These are phyloP conservation scores for Anas platyrhynchos DNA, from an alignment of 2,113 vertebrate species.

Conservation along the genomic window DNA sequence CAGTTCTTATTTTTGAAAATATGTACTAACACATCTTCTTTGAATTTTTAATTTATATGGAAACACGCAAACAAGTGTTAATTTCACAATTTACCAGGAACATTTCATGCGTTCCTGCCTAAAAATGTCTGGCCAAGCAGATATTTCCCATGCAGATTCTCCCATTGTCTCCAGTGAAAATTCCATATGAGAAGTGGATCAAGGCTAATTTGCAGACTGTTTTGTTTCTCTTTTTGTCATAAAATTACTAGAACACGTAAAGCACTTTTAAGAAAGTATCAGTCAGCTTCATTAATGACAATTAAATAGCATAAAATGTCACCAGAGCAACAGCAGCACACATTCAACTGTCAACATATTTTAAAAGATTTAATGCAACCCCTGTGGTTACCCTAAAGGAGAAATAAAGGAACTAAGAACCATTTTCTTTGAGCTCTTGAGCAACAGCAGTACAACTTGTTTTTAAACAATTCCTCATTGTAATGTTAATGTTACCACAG, in stretches of 20 bases:
- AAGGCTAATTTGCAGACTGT: constrained; percentile 51
- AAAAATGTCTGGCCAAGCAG: constrained; percentile 13
- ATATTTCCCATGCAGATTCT: constrained; percentile 26
- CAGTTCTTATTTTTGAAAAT: background rate
- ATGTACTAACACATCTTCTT: background rate
- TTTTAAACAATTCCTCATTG: constrained; percentile 72
- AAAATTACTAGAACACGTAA: constrained; percentile 58
- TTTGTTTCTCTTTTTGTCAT: constrained; percentile 46
- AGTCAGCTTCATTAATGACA: constrained; percentile 68
- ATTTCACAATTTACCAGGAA: background rate
- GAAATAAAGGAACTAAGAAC: constrained; percentile 66
- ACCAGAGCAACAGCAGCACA: constrained; percentile 60
- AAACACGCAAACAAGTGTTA: background rate
- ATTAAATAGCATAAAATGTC: constrained; percentile 71
- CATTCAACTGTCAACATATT: constrained; percentile 70
- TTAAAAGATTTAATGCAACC: constrained; percentile 75
- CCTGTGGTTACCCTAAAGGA: constrained; percentile 67
- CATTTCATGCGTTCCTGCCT: background rate
- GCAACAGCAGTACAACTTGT: constrained; percentile 70
- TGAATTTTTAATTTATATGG: background rate
- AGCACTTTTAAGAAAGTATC: constrained; percentile 53
- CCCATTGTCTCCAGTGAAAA: constrained; percentile 42
- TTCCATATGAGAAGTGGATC: constrained; percentile 41
- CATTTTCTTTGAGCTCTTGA: constrained; percentile 69
- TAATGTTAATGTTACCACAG: constrained; percentile 72